Percentiles rank a stretch among this genome's conserved stretches.
phyloP scores from a whole-genome alignment of 1,140 invertebrate genomes.

The Ladona fulva region DNA sequence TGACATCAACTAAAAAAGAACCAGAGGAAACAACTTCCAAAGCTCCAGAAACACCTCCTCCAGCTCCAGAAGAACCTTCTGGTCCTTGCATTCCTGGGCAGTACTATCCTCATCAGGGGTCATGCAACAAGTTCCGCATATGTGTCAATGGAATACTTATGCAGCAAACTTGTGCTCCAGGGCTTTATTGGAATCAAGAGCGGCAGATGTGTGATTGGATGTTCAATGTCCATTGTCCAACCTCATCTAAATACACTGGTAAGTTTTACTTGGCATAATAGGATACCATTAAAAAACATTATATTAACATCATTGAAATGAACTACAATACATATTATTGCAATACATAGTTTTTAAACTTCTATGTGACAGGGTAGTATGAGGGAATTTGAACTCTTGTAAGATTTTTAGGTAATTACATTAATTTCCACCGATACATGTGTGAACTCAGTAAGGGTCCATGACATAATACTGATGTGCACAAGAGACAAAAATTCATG shows the following conservation, averaged over 20 bases:
- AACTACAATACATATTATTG: too few relatives aligned
- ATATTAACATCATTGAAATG: too few relatives aligned
- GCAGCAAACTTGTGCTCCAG: constrained; percentile 55
- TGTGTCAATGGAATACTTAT: constrained; percentile 58
- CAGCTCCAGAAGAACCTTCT: not conserved
- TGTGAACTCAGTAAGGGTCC: too few relatives aligned
- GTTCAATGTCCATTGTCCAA: constrained; percentile 38
- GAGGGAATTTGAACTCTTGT: too few relatives aligned
- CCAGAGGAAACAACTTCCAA: constrained; percentile 19
- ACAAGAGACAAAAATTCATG: too few relatives aligned
- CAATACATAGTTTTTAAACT: too few relatives aligned
- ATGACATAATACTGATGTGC: too few relatives aligned
- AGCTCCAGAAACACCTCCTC: constrained; percentile 9
- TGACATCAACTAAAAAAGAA: constrained; percentile 20
- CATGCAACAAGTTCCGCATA: constrained; percentile 56
- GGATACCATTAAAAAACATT: too few relatives aligned
- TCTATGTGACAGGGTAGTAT: too few relatives aligned
- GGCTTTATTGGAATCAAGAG: constrained; percentile 54
- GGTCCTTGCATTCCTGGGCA: constrained; percentile 40
- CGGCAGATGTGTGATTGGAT: constrained; percentile 60
- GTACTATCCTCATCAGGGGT: constrained; percentile 45
- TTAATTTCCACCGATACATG: too few relatives aligned
- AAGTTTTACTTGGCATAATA: not conserved
- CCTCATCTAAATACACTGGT: not conserved
- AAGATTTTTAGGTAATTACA: too few relatives aligned